These are phyloP conservation scores for Scatophagus argus DNA, from an alignment of 2,113 vertebrate genomes.

Conservation along the genomic window DNA sequence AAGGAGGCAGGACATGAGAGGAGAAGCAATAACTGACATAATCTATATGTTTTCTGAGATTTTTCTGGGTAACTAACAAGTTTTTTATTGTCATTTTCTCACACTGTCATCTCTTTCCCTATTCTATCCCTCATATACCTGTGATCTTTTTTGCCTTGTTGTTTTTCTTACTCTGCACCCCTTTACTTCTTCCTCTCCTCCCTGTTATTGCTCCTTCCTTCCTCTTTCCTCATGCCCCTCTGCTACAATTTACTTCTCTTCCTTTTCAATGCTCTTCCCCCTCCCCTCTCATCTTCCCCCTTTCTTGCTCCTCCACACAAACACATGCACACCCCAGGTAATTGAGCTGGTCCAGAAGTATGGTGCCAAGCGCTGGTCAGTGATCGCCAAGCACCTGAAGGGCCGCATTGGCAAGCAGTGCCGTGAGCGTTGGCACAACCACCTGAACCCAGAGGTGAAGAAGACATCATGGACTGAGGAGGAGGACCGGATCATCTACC, in stretches of 20 bases:
- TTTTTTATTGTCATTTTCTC: slow-evolving; percentile 32
- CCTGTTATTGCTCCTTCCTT: slow-evolving; percentile 71
- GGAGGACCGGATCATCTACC: slow-evolving; percentile 99
- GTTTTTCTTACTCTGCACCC: slow-evolving; percentile 22
- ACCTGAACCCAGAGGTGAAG: slow-evolving; percentile 99
- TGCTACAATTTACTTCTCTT: slow-evolving; percentile 47
- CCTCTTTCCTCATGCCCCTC: slow-evolving; percentile 57
- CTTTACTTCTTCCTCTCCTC: slow-evolving; percentile 66
- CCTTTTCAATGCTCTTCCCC: slow-evolving; percentile 49
- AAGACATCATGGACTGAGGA: slow-evolving; percentile 99
- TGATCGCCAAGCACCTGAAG: slow-evolving; percentile 99
- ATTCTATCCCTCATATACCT: slow-evolving; percentile 5
- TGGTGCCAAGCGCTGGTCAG: slow-evolving; percentile 98
- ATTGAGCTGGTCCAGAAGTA: slow-evolving; percentile 99
- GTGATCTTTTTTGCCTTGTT: neutral
- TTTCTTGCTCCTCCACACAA: slow-evolving; percentile 48
- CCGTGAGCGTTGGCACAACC: slow-evolving; percentile 99
- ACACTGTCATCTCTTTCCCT: neutral
- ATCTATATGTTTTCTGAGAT: slow-evolving; percentile 3
- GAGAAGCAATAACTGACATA: neutral
- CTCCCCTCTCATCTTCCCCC: slow-evolving; percentile 35
- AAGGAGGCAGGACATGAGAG: slow-evolving; percentile 8
- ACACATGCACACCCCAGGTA: slow-evolving; percentile 84
- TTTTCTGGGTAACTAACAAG: slow-evolving; percentile 24
- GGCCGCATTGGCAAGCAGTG: slow-evolving; percentile 99